Evolutionary conservation across 1,140 invertebrate genomes (phyloP).

Genomic region (Drosophila albomicans): DNA sequence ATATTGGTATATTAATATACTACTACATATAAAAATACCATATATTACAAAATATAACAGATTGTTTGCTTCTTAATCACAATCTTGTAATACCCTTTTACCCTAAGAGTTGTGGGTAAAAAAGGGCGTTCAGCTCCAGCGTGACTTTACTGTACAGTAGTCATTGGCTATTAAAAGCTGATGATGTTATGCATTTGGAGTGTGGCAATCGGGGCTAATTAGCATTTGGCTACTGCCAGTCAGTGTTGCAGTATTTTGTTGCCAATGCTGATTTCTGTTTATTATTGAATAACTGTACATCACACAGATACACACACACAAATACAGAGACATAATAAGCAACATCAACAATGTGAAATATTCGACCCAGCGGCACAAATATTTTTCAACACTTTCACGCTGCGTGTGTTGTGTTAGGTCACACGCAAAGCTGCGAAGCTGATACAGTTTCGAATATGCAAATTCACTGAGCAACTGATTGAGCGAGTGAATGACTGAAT

Average conservation of each 20-base stretch:
- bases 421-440: slow-evolving; percentile 13
- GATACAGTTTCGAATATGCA: slow-evolving; percentile 46
- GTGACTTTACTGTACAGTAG: slow-evolving; percentile 8
- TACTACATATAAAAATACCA: too few species aligned
- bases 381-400: slow-evolving; percentile 49
- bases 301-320: not conserved
- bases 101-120: too few species aligned
- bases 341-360: slow-evolving; percentile 31
- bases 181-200: not conserved
- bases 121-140: not conserved
- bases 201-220: slow-evolving; percentile 17
- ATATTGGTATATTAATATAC: too few species aligned
- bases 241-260: not conserved
- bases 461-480: slow-evolving; percentile 26
- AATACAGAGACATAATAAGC: too few species aligned
- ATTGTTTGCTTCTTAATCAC: too few species aligned
- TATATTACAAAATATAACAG: too few species aligned
- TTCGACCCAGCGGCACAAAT: slow-evolving; percentile 38
- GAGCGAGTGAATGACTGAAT: slow-evolving; percentile 18
- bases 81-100: too few species aligned
- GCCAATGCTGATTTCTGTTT: slow-evolving; percentile 10
- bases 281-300: slow-evolving; percentile 32
- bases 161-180: not conserved
- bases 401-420: slow-evolving; percentile 25
- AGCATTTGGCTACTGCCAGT: not conserved